phyloP scores from a whole-genome alignment of 1,140 invertebrate genomes.

The Pantala flavescens region DNA sequence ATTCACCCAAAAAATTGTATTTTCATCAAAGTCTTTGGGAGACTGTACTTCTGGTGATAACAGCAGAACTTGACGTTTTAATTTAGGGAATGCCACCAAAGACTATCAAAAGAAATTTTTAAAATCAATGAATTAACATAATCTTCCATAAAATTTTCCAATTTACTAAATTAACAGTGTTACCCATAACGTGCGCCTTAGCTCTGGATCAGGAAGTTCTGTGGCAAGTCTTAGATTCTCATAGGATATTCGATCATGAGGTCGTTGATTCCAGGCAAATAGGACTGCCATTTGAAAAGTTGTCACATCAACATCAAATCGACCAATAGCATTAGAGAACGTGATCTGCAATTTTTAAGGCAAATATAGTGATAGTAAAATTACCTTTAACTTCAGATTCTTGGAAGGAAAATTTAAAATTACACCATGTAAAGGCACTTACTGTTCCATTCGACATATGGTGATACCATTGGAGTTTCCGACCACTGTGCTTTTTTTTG shows the following conservation, averaged over 20 bases:
- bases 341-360: conserved; percentile 56
- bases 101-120: conserved; percentile 45
- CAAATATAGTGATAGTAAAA: neutral
- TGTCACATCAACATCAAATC: conserved; percentile 96
- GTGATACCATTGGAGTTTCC: conserved; percentile 98
- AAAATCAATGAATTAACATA: conserved; percentile 15
- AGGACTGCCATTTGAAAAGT: conserved; percentile 99
- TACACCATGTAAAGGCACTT: conserved; percentile 23
- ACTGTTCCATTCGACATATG: conserved; percentile 98
- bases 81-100: conserved; percentile 91
- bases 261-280: conserved; percentile 96
- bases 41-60: conserved; percentile 68
- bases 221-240: conserved; percentile 93
- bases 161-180: conserved; percentile 20
- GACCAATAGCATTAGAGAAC: conserved; percentile 84
- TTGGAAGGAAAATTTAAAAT: neutral
- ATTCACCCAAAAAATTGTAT: conserved; percentile 92
- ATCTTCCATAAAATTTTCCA: neutral
- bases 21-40: conserved; percentile 88
- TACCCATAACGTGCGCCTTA: conserved; percentile 90
- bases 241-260: conserved; percentile 81
- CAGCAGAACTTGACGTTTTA: conserved; percentile 82
- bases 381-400: neutral
- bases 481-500: conserved; percentile 93
- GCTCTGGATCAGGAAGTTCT: conserved; percentile 90